A percentile compares a stretch with the other conserved stretches of the same genome.
phyloP scores from a whole-genome alignment of 2,888 invertebrate genomes.

The Notodonta ziczac region DNA sequence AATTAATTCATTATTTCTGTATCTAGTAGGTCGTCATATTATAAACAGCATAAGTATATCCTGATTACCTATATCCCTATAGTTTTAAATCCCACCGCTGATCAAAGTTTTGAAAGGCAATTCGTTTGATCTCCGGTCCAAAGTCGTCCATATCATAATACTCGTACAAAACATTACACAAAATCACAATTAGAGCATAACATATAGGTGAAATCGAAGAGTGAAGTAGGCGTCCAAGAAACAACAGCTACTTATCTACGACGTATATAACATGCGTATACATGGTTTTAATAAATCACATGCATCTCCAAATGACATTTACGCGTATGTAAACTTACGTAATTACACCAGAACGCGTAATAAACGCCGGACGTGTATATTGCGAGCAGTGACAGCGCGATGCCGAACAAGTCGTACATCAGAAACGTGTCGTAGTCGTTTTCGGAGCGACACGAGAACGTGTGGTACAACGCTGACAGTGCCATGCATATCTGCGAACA shows the following conservation, averaged over 20 bases:
- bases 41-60: no score
- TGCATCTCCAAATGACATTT: background rate
- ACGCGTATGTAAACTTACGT: conserved; percentile 83
- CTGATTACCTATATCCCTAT: no score
- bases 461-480: conserved; percentile 96
- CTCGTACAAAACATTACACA: no score
- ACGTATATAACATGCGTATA: no score
- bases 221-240: background rate
- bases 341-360: conserved; percentile 98
- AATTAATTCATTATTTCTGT: no score
- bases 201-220: background rate
- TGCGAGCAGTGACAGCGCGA: conserved; percentile 95
- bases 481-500: conserved; percentile 94
- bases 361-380: conserved; percentile 98
- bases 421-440: conserved; percentile 93
- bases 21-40: no score
- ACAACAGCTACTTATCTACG: no score
- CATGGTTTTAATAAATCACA: background rate
- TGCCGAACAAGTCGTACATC: conserved; percentile 96
- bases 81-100: no score
- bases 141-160: no score
- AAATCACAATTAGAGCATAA: background rate
- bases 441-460: conserved; percentile 96
- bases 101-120: no score
- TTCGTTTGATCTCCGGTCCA: no score